phyloP scores from a whole-genome alignment of 2,888 invertebrate genomes.

The Drosophila mayaguana region DNA sequence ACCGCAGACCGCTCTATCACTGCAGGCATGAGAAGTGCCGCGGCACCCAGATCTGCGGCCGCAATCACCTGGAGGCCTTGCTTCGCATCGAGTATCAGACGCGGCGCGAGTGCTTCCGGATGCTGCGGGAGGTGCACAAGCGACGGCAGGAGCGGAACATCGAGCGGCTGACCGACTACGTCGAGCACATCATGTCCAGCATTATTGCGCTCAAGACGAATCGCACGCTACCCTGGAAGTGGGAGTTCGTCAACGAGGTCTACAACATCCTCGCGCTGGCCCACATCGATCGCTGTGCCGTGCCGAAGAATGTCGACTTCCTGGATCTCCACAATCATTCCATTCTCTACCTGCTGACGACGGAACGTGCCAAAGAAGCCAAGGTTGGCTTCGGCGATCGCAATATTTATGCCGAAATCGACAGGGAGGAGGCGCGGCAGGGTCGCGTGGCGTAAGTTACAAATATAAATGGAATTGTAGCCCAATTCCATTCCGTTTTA shows the following conservation, averaged over 20 bases:
- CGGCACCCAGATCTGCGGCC: conserved; percentile 38
- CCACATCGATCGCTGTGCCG: conserved; percentile 68
- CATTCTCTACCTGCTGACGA: conserved; percentile 57
- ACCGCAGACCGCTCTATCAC: conserved; percentile 79
- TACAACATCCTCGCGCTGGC: conserved; percentile 81
- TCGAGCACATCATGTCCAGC: conserved; percentile 79
- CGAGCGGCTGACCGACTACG: conserved; percentile 67
- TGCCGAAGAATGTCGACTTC: conserved; percentile 45
- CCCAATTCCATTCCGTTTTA: not conserved
- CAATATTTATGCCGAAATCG: conserved; percentile 47
- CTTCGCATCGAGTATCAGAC: conserved; percentile 77
- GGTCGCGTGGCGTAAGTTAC: conserved; percentile 34
- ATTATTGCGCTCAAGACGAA: conserved; percentile 77
- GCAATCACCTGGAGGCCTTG: conserved; percentile 62
- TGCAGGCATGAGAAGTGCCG: conserved; percentile 55
- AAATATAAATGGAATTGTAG: not conserved
- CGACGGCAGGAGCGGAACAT: conserved; percentile 59
- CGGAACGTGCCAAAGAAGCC: conserved; percentile 61
- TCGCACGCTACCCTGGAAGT: conserved; percentile 83
- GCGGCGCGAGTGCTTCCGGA: conserved; percentile 77
- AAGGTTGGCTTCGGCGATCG: conserved; percentile 50
- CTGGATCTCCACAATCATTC: conserved; percentile 43
- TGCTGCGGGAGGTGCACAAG: conserved; percentile 66
- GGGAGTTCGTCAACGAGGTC: conserved; percentile 82
- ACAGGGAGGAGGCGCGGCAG: conserved; percentile 20